Conservation (phyloP, 2,888 invertebrate genomes). For the Plutella xylostella region DNA sequence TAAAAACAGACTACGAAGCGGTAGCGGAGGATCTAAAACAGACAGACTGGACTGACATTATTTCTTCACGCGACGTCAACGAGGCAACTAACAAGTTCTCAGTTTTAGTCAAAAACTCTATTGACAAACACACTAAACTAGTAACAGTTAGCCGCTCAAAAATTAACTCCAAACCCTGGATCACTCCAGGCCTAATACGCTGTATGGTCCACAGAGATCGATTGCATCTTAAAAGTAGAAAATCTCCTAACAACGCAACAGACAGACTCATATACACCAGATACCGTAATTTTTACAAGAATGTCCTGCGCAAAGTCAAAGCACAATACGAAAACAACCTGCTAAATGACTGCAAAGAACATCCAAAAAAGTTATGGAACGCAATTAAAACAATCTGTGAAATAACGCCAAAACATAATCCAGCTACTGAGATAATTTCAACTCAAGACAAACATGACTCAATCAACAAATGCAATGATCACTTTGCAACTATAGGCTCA, state of each 20-base stretch:
- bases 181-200: neutral
- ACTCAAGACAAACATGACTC: neutral
- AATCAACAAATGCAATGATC: neutral
- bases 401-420: neutral
- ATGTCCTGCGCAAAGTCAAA: neutral
- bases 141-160: neutral
- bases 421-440: neutral
- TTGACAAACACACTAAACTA: neutral
- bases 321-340: neutral
- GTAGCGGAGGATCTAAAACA: too few relatives aligned
- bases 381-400: neutral
- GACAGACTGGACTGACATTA: too few relatives aligned
- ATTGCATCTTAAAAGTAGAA: neutral
- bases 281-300: neutral
- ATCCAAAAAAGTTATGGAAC: neutral
- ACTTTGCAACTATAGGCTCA: neutral
- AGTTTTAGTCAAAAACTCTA: neutral
- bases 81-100: neutral
- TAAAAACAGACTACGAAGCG: neutral
- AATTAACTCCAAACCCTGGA: neutral
- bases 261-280: neutral
- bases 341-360: neutral
- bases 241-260: neutral
- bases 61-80: too few relatives aligned
- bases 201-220: neutral